Evolutionary conservation across 2,888 invertebrate species (phyloP), one percentile per base, ranked within the genome.

Genomic region (Diplazon laetatorius): DNA sequence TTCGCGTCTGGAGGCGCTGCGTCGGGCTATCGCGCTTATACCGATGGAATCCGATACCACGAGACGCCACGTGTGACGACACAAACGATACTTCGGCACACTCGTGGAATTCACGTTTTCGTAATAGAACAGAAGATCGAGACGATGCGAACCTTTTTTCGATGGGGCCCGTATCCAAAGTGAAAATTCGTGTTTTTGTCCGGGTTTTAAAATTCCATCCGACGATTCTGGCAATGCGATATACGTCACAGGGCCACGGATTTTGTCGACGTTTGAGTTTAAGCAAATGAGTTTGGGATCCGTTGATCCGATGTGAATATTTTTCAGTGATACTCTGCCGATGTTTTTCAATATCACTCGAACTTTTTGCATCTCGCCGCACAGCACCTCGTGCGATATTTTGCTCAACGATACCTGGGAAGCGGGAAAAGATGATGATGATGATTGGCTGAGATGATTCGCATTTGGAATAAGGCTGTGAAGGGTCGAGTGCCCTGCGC

Each of bases 81-180:
- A 93, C 66, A 95, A 88, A 39, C 95, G 92, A 88, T 95, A 93
- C 80, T 92, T 93, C 10, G 87, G 85, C 30, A 78, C 39, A 18
- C 83, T 84, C 73, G 92, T 89, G 81, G 91, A 6, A 87, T 90
- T 85, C 25, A 90, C 85, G 88, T 93, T 93, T 85, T 95, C 94
- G 87, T 96, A 96, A 88, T 96, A 96, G 89, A 96, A 95, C 59
- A 96, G 91, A 82, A 96, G 91, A 87, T 96, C 94, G 50, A 96
- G 90, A 3, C 92, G 91, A 82, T 94, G 93, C 22, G 92, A 91
- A 1, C 95, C 95, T 63, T 94, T 93, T 50, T 91, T 91, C 80
- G 93, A 93, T 0, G 95, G 95, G 0, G 95, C 95, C 85, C 94
- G 93, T 20, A 96, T 91, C 95, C 95, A 96, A 86, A 95, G 91